Evolutionary conservation across 2,113 vertebrate species (phyloP).

Genomic region (Eurystomus gularis): DNA sequence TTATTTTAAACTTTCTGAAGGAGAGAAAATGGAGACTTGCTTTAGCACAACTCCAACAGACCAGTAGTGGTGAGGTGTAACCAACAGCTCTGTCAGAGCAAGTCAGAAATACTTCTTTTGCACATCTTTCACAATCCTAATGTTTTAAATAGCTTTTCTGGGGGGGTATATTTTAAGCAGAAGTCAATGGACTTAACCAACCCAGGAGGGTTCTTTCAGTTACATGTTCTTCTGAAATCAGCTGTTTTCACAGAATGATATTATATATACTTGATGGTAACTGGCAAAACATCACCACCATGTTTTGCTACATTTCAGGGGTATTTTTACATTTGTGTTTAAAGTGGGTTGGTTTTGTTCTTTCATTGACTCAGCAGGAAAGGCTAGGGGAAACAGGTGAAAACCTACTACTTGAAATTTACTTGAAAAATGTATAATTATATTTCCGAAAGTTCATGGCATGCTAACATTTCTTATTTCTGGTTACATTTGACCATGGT

Average conservation of each 20-base stretch:
- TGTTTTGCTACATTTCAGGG: background rate
- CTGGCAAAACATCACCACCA: background rate
- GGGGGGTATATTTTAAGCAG: background rate
- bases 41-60: background rate
- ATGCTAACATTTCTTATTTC: too few relatives aligned
- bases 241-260: background rate
- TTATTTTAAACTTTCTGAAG: background rate
- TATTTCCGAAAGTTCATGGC: too few relatives aligned
- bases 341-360: background rate
- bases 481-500: too few relatives aligned
- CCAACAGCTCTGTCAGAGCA: background rate
- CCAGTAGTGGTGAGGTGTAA: constrained; percentile 5
- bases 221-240: background rate
- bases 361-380: constrained; percentile 21
- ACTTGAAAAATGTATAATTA: too few relatives aligned
- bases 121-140: background rate
- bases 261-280: background rate
- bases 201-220: background rate
- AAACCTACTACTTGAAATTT: too few relatives aligned
- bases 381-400: background rate
- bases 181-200: background rate
- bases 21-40: background rate
- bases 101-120: background rate
- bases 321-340: background rate
- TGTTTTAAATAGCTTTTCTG: background rate